Base-by-base conservation (phyloP, 1,140 invertebrate species). In the Papilio helenus region DNA sequence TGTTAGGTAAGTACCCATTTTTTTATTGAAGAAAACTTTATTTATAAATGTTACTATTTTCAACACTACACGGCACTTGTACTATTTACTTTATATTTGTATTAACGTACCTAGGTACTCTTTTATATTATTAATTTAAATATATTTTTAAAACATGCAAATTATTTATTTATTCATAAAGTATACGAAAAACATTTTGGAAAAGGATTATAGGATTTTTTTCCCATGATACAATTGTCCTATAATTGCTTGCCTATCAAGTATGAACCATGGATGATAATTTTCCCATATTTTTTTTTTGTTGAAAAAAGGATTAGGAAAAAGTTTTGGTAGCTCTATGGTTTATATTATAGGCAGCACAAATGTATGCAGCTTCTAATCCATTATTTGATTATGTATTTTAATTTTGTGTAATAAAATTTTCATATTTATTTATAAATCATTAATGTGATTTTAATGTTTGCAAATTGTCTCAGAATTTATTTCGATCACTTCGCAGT, bases 1-100 rank as follows among this genome's bases (percentile, higher is more conserved):
- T 88, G 85, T 81, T 86, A 86, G 84, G 85, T 87, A 85, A 86
- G 86, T 87, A 81, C 51, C 61, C n/a, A 55, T n/a, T 34, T 42
- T 51, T 65, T 23, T 44, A 68, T 20, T n/a, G 20, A 46, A 14
- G 49, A 34, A 4, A 39, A 16, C 18, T 55, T 12, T 76, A 39
- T 55, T 61, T 76, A 51, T 74, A 74, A 65, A 79, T 65, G 8
- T 72, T 78, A 76, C 74, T 58, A 49, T 29, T 14, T 12, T 7
- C 61, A 44, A 61, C 80, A 78, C 12, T 26, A 58, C 29, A 42
- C 74, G 34, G 14, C 39, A 78, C 76, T 68, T 68, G 61, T 68
- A 26, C 58, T 12, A 12, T 23, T 26, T 61, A 23, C 23, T 26
- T 26, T 29, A 4, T 58, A 58, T 55, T 23, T 29, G 10, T 0